Evolutionary conservation across 2,797 vertebrate species (phyloP).

Genomic region (Lophius americanus): DNA sequence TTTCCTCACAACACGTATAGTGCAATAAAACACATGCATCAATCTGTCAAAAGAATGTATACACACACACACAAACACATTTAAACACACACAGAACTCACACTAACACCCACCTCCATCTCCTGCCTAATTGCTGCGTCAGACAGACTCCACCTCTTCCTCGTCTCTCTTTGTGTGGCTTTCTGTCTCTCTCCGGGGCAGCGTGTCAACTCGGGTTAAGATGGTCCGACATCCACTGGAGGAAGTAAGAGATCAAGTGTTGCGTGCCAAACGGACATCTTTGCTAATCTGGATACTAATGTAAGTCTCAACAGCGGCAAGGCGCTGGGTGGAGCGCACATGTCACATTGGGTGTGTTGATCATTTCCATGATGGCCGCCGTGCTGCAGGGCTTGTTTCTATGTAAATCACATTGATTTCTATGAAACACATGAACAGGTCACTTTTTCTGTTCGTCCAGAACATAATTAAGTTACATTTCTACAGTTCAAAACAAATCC

Average conservation of each 20-base stretch:
- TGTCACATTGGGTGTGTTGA: slow-evolving; percentile 54
- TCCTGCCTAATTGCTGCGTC: slow-evolving; percentile 52
- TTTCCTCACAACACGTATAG: too few species aligned
- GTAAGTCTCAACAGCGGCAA: slow-evolving; percentile 28
- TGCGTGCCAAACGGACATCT: slow-evolving; percentile 53
- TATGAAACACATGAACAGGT: slow-evolving; percentile 59
- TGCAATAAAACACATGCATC: slow-evolving; percentile 54
- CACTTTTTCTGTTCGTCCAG: slow-evolving; percentile 36
- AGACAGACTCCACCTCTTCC: slow-evolving; percentile 45
- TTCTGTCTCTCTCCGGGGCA: slow-evolving; percentile 48
- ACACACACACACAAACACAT: slow-evolving; percentile 10
- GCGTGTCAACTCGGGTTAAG: slow-evolving; percentile 61
- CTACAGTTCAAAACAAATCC: slow-evolving; percentile 23
- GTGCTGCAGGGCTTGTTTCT: slow-evolving; percentile 52
- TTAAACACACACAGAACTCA: slow-evolving; percentile 1
- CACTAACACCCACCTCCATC: slow-evolving; percentile 21
- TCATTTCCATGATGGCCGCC: slow-evolving; percentile 34
- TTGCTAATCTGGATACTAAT: slow-evolving; percentile 51
- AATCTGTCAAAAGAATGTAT: slow-evolving; percentile 57
- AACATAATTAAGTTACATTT: slow-evolving; percentile 45
- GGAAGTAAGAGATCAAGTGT: slow-evolving; percentile 56
- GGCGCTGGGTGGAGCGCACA: slow-evolving; percentile 26
- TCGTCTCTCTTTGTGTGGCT: slow-evolving; percentile 21
- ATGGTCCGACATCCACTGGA: slow-evolving; percentile 36
- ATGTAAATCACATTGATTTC: slow-evolving; percentile 56